phyloP scores from a whole-genome alignment of 2,797 vertebrate species.

The Moxostoma hubbsi region DNA sequence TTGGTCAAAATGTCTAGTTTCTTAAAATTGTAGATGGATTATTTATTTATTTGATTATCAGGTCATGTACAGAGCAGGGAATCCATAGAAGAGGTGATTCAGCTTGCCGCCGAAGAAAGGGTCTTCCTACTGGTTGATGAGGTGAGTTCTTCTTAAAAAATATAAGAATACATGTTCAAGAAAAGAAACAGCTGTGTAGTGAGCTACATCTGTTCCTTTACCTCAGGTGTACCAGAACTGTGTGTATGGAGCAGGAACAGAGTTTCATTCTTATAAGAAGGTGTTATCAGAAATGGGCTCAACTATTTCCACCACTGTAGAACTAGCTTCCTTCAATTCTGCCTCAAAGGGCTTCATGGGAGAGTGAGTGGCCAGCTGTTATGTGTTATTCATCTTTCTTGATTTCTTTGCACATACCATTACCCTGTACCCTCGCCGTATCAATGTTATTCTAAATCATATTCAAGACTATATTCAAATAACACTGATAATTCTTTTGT shows the following conservation, averaged over 20 bases:
- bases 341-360: conserved; percentile 85
- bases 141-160: conserved; percentile 66
- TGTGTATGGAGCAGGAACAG: conserved; percentile 71
- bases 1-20: neutral
- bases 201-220: neutral
- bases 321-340: conserved; percentile 89
- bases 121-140: conserved; percentile 90
- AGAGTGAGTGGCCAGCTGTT: conserved; percentile 80
- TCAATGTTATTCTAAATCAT: no score
- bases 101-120: conserved; percentile 83
- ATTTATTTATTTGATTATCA: conserved; percentile 29
- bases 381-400: neutral
- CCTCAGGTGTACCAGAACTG: conserved; percentile 81
- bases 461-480: no score
- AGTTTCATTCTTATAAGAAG: conserved; percentile 89
- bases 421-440: neutral
- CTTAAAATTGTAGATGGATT: neutral
- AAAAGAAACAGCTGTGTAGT: neutral
- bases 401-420: neutral
- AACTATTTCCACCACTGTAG: conserved; percentile 74
- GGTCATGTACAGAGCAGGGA: conserved; percentile 85
- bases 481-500: neutral
- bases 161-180: no score
- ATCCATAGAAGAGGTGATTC: conserved; percentile 86
- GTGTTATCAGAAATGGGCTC: conserved; percentile 85